Evolutionary conservation across 2,888 invertebrate species (phyloP).

Genomic region (Acrobasis repandana): DNA sequence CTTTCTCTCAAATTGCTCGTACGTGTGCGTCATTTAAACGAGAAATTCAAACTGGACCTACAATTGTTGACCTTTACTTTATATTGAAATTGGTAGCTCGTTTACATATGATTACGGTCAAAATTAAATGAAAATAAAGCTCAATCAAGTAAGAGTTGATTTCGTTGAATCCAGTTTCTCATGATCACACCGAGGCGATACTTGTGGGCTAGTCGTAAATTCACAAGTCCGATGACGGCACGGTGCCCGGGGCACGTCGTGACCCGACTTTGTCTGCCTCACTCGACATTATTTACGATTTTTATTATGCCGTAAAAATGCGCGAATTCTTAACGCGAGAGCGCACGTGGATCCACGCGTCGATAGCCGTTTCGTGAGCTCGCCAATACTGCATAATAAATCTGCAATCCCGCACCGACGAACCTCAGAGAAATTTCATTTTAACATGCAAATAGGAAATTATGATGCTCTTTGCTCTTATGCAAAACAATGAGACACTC

Average conservation of each 20-base stretch:
- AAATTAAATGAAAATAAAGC: conserved; percentile 26
- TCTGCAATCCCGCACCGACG: conserved; percentile 36
- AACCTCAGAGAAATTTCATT: conserved; percentile 35
- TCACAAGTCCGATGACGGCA: conserved; percentile 72
- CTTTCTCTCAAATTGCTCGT: conserved; percentile 60
- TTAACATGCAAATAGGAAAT: conserved; percentile 41
- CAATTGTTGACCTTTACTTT: conserved; percentile 58
- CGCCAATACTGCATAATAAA: conserved; percentile 49
- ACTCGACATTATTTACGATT: conserved; percentile 76
- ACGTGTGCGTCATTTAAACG: conserved; percentile 58
- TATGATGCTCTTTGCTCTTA: conserved; percentile 27
- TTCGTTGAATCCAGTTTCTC: conserved; percentile 48
- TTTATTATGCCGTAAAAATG: conserved; percentile 78
- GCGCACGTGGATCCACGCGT: conserved; percentile 75
- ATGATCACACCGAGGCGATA: conserved; percentile 56
- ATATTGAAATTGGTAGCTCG: conserved; percentile 43
- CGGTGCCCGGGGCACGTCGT: conserved; percentile 70
- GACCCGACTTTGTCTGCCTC: conserved; percentile 69
- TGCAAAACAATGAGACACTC: conserved; percentile 23
- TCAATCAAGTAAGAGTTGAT: conserved; percentile 42
- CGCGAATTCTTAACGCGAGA: conserved; percentile 68
- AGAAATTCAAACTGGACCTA: conserved; percentile 54
- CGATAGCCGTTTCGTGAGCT: conserved; percentile 70
- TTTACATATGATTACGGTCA: conserved; percentile 16
- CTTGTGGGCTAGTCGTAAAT: conserved; percentile 66